Base-by-base conservation (phyloP, 2,888 invertebrate species). In the Pammene fasciana region DNA sequence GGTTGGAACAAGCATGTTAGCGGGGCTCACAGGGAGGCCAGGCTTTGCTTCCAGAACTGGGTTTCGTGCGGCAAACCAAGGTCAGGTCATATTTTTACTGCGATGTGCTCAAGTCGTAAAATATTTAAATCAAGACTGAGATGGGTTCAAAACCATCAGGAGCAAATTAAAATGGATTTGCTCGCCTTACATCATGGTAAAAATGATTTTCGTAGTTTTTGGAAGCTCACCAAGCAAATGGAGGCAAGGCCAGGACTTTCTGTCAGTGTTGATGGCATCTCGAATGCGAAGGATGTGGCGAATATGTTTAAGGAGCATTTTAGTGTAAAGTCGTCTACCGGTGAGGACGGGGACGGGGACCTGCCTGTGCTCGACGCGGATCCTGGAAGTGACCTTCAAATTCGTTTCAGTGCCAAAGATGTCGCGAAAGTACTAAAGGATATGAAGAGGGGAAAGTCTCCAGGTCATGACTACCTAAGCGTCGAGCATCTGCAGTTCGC, bases 241-340 rank as follows among this genome's bases (percentile, higher is more conserved):
- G 52, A 52, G 13, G 3, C 52, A 14, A 52, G 52, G n/a, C 54
- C 54, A n/a, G 54, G 36, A 6, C 54, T 54, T n/a, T 54, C 54
- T 36, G 54, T 54, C 7, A 34, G 54, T 54, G 54, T 54, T 7
- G 10, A 54, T 6, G 54, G 54, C 7, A 36, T 54, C 6, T 36
- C 36, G 0, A 18, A 36, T 36, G 10, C 54, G 8, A 54, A 54
- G 36, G 7, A 8, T 26, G 9, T 36, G 3, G 36, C n/a, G 7
- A 54, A 36, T 5, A 54, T 54, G 54, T 54, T 54, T 6, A 54
- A 36, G 54, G 54, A 54, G 8, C 54, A 54, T 6, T 54, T 54
- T n/a, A 36, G 16, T 34, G 34, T 52, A n/a, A 54, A 54, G 34
- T n/a, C 54, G 0, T 14, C 54, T 7, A 5, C 11, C n/a, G 14